phyloP scores from a whole-genome alignment of 2,113 vertebrate genomes.

The Sakesphorus luctuosus region DNA sequence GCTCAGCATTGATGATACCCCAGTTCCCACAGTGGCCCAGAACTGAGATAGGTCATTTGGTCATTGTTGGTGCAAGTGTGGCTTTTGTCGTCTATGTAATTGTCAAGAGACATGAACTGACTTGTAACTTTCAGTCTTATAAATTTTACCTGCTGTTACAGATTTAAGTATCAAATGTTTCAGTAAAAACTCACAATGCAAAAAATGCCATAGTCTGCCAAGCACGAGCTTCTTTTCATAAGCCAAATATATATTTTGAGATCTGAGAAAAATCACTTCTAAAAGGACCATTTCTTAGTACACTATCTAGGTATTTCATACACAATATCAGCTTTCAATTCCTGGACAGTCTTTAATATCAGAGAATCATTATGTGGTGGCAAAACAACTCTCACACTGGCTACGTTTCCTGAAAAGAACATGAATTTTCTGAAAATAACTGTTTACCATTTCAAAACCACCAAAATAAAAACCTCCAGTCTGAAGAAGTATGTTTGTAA shows the following conservation, averaged over 20 bases:
- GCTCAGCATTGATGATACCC: background rate
- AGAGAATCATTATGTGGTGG: background rate
- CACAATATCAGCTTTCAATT: background rate
- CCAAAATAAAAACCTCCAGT: background rate
- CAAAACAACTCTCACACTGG: background rate
- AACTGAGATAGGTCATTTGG: background rate
- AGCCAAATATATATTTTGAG: background rate
- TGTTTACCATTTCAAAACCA: conserved; percentile 22
- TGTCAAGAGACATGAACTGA: background rate
- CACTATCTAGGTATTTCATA: background rate
- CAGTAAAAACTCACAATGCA: background rate
- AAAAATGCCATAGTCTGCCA: background rate
- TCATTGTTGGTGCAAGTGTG: background rate
- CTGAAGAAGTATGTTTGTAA: background rate
- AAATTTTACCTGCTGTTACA: background rate
- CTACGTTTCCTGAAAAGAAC: background rate
- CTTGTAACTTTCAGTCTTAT: background rate
- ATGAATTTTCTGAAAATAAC: background rate
- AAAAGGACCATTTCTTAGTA: background rate
- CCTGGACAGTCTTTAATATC: background rate
- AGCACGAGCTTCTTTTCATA: background rate
- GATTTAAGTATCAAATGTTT: background rate
- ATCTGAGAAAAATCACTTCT: background rate
- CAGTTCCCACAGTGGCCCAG: background rate
- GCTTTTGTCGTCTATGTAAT: background rate